Conservation (phyloP, 2,113 vertebrate genomes). For the Picathartes gymnocephalus region DNA sequence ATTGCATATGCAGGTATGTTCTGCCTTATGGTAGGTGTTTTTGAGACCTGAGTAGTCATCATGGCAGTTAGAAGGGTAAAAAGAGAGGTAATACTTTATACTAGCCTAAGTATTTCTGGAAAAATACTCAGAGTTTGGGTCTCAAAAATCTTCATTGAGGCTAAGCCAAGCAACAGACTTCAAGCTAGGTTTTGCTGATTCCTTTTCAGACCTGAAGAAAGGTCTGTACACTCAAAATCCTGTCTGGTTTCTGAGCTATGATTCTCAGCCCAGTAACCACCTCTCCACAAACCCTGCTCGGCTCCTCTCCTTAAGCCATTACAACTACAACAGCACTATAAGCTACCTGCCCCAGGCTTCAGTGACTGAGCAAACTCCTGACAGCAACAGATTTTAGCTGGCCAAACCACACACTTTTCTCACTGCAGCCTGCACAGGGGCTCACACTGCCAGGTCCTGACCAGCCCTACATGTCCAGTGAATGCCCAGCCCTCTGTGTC, state of each 20-base stretch:
- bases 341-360: neutral
- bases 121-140: neutral
- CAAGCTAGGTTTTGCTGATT: neutral
- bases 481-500: rapidly evolving
- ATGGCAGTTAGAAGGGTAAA: neutral
- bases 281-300: neutral
- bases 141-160: neutral
- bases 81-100: neutral
- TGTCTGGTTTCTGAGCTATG: neutral
- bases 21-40: neutral
- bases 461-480: rapidly evolving
- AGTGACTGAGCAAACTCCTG: neutral
- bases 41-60: rapidly evolving
- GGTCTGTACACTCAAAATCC: neutral
- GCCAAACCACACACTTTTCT: neutral
- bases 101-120: neutral
- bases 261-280: neutral
- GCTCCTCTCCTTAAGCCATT: neutral
- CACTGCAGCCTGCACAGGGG: rapidly evolving
- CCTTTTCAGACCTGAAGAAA: neutral
- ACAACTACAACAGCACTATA: neutral
- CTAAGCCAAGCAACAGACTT: neutral
- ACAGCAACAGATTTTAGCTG: neutral
- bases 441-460: rapidly evolving
- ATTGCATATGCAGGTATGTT: neutral